A percentile compares a stretch with the other conserved stretches of the same genome.
Evolutionary conservation across 1,140 invertebrate genomes (phyloP).

Genomic region (Bacillus rossius): DNA sequence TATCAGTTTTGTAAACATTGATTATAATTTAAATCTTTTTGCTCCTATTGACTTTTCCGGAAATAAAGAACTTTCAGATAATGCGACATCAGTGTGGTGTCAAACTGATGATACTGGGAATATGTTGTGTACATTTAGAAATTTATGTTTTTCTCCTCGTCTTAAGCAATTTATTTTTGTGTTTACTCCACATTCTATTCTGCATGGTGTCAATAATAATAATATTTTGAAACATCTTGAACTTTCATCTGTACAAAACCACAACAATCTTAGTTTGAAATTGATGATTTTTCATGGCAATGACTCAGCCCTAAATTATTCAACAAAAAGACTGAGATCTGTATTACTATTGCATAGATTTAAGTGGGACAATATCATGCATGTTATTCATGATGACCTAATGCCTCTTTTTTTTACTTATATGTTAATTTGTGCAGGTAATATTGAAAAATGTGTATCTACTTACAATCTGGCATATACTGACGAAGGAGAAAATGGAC

Average conservation of each 20-base stretch:
- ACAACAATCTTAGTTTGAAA: conserved; percentile 20
- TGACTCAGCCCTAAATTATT: neutral
- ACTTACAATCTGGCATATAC: conserved; percentile 22
- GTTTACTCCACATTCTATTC: conserved; percentile 16
- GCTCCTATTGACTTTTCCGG: too few relatives aligned
- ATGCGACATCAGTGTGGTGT: conserved; percentile 1
- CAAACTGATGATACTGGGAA: neutral
- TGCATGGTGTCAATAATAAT: conserved; percentile 18
- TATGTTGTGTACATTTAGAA: conserved; percentile 22
- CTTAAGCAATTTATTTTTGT: conserved; percentile 21
- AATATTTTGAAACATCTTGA: conserved; percentile 21
- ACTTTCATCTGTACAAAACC: conserved; percentile 22
- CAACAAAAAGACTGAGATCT: neutral
- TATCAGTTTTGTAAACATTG: too few relatives aligned
- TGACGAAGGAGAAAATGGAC: conserved; percentile 18
- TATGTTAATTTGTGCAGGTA: conserved; percentile 27
- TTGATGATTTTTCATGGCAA: conserved; percentile 8
- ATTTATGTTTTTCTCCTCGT: conserved; percentile 24
- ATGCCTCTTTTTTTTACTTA: conserved; percentile 45
- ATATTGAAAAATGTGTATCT: conserved; percentile 27
- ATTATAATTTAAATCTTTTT: too few relatives aligned
- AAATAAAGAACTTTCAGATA: too few relatives aligned
- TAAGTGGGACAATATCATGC: conserved; percentile 53
- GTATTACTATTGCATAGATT: conserved; percentile 37
- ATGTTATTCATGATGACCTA: conserved; percentile 52